phyloP scores from a whole-genome alignment of 2,797 vertebrate species.

The Eulemur rubriventer region DNA sequence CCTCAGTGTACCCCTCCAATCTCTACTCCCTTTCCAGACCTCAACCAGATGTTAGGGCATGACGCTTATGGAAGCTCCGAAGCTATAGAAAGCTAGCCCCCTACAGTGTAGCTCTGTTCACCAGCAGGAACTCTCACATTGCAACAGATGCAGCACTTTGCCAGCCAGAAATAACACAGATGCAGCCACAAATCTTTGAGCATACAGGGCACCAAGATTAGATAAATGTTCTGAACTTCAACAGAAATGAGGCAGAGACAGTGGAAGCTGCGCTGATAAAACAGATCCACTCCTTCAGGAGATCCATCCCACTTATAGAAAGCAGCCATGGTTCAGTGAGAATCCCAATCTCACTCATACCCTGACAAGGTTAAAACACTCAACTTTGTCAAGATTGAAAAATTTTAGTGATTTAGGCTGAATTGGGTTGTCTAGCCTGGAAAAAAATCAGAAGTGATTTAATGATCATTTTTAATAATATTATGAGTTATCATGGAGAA shows the following conservation, averaged over 20 bases:
- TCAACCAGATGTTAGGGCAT: neutral
- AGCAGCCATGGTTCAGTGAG: neutral
- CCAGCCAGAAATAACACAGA: constrained; percentile 29
- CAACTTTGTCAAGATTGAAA: neutral
- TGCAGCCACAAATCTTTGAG: neutral
- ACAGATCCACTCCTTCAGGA: neutral
- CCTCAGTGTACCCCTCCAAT: neutral
- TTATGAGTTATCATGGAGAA: neutral
- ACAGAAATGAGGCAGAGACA: neutral
- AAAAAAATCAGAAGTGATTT: neutral
- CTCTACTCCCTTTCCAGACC: neutral
- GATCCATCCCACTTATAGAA: neutral
- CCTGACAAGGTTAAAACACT: neutral
- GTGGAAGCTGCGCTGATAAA: neutral
- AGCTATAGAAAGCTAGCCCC: neutral
- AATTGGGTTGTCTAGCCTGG: neutral
- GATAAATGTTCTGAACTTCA: neutral
- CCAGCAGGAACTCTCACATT: neutral
- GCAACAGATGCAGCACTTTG: neutral
- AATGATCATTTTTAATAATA: neutral
- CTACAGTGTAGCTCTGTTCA: neutral
- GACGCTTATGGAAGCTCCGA: neutral
- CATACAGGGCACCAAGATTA: neutral
- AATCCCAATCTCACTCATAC: neutral
- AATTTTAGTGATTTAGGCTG: neutral